Evolutionary conservation across 2,113 vertebrate species (phyloP), one percentile per base, ranked within the genome.

Genomic region (Heloderma charlesbogerti): DNA sequence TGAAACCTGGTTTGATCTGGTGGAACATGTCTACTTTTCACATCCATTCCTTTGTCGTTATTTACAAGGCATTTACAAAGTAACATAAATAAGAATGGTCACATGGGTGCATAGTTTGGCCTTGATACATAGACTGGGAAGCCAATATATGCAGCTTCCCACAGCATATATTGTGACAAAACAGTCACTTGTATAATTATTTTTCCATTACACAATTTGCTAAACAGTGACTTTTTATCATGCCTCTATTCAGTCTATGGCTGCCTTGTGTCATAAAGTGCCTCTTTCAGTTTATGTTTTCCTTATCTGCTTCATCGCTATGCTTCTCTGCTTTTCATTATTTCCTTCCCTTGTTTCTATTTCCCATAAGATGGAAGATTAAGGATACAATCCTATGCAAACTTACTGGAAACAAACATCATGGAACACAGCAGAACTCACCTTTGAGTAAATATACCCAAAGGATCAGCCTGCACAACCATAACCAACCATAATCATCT

Each of bases 311-410:
- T 45, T 51, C 71, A 37, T 66, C 40, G n/a, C 72, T 43, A 51
- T 54, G 75, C 83, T 67, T 72, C 27, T 45, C 79, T 74, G 63
- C 45, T 86, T 84, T 90, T 69, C 74, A 69, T 85, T 51, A 51
- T 15, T 86, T 89, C 6, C 13, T 48, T 40, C 45, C 34, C 3
- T 66, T 85, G 79, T 29, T 69, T 78, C 4, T 40, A 69, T 51
- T 51, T 40, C 75, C 43, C 75, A 88, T 3, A 48, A 80, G 77
- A 80, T 69, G 34, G 57, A 79, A 79, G 43, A 37, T 10, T 37
- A 51, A 89, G 6, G 22, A 29, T 67, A 18, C 54, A 66, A 69
- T 79, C 2, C 34, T 79, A 12, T 63, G 51, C 13, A 37, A 69
- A 51, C 25, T 18, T 51, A 54, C 60, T 20, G 27, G n/a, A 54